These are phyloP conservation scores for Rousettus madagascariensis DNA, from an alignment of 2,797 vertebrate species.

Conservation along the genomic window DNA sequence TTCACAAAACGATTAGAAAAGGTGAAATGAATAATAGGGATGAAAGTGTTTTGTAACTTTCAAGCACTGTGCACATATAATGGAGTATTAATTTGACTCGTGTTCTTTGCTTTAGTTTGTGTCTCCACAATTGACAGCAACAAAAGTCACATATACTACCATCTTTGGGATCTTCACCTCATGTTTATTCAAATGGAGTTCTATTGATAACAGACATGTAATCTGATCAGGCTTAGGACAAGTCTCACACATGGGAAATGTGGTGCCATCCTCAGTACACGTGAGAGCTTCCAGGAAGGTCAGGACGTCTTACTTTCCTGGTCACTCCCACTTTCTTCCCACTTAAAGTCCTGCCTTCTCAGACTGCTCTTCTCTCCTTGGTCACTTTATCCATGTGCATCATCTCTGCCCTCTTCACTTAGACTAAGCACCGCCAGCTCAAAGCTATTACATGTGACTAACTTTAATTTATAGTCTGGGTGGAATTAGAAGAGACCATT, in stretches of 20 bases:
- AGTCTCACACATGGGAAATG: not conserved
- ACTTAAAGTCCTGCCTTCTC: not conserved
- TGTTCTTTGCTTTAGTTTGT: constrained; percentile 10
- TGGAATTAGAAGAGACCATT: not conserved
- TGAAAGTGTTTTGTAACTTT: not conserved
- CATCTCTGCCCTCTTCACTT: not conserved
- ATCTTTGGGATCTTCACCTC: not conserved
- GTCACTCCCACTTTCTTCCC: not conserved
- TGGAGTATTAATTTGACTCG: not conserved
- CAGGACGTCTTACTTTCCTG: not conserved
- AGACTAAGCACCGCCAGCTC: not conserved
- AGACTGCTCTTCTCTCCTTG: not conserved
- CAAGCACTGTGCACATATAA: not conserved
- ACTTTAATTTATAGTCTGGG: not conserved
- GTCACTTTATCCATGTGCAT: not conserved
- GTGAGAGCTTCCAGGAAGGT: not conserved
- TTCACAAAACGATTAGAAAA: not conserved
- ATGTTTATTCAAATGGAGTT: not conserved
- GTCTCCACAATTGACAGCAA: not conserved
- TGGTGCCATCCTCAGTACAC: not conserved
- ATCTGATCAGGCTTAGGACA: not conserved
- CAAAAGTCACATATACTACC: not conserved
- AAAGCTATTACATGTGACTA: not conserved
- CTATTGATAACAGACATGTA: not conserved
- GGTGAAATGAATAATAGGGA: not conserved